These are phyloP conservation scores for Caenorhabditis sp. DNA, from an alignment of 2,888 invertebrate genomes.

Conservation along the genomic window DNA sequence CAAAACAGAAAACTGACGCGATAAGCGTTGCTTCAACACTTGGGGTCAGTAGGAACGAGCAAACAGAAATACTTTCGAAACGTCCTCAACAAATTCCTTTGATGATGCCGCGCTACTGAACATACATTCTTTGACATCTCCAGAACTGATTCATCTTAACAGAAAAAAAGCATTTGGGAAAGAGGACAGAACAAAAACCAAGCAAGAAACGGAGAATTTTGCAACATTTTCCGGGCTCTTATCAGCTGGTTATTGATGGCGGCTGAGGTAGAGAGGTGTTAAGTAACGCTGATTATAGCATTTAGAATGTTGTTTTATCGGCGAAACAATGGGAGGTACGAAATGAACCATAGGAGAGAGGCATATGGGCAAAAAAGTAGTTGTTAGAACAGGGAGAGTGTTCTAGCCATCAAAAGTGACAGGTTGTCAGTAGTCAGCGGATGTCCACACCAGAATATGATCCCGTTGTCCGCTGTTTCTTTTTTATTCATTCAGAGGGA, in stretches of 20 bases:
- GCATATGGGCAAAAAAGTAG: constrained; percentile 14
- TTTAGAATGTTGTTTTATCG: constrained; percentile 29
- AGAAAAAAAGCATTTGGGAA: not conserved
- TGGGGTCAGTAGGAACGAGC: constrained; percentile 16
- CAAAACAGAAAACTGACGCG: constrained; percentile 13
- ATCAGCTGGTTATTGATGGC: constrained; percentile 12
- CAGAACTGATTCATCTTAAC: too few relatives aligned
- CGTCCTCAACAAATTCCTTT: constrained; percentile 25
- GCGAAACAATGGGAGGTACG: constrained; percentile 39
- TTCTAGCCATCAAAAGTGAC: constrained; percentile 49
- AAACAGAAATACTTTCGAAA: constrained; percentile 21
- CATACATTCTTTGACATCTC: not conserved
- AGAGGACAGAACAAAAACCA: not conserved
- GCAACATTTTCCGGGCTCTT: constrained; percentile 37
- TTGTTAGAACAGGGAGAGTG: constrained; percentile 31
- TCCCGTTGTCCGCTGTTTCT: constrained; percentile 3
- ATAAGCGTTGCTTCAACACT: constrained; percentile 18
- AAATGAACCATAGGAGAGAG: not conserved
- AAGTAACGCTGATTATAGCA: constrained; percentile 33
- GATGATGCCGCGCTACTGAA: constrained; percentile 12
- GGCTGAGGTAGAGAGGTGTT: constrained; percentile 27
- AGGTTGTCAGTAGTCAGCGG: constrained; percentile 40
- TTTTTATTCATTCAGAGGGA: not conserved
- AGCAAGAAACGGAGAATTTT: not conserved
- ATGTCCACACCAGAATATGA: constrained; percentile 32